Percentiles rank a stretch among this genome's conserved stretches.
phyloP scores from a whole-genome alignment of 2,113 vertebrate species.

The Tautogolabrus adspersus region DNA sequence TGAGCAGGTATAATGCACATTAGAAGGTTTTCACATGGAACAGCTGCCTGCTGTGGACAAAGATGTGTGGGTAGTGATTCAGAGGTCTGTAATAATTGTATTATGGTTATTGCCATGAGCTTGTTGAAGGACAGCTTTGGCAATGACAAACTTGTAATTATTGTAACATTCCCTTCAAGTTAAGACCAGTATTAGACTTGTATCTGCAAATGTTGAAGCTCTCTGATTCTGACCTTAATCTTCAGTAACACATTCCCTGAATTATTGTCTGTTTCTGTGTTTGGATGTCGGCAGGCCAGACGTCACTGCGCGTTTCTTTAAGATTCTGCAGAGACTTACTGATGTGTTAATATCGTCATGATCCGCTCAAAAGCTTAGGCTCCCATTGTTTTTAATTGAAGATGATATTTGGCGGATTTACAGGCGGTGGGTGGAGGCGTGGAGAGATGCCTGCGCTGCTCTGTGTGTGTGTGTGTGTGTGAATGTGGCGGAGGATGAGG shows the following conservation, averaged over 20 bases:
- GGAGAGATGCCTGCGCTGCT: constrained; percentile 26
- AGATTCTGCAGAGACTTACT: constrained; percentile 29
- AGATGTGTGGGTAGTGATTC: not conserved
- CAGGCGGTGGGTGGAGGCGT: constrained; percentile 42
- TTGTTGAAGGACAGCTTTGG: not conserved
- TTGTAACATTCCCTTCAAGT: not conserved
- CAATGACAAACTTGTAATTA: not conserved
- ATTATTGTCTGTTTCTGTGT: constrained; percentile 28
- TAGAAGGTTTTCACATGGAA: not conserved
- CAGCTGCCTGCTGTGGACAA: not conserved
- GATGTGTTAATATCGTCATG: constrained; percentile 58
- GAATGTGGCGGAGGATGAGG: constrained; percentile 42
- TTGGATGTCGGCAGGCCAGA: constrained; percentile 18
- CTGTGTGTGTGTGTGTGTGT: constrained; percentile 14
- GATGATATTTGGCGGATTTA: constrained; percentile 63
- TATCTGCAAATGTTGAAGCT: not conserved
- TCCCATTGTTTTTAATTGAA: constrained; percentile 61
- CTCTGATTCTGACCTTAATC: constrained; percentile 36
- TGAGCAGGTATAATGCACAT: too few species aligned
- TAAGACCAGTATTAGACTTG: not conserved
- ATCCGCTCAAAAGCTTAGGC: constrained; percentile 59
- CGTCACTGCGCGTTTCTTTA: constrained; percentile 7
- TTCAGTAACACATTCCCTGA: constrained; percentile 22
- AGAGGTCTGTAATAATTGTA: not conserved
- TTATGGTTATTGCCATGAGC: not conserved